Evolutionary conservation across 1,140 invertebrate genomes (phyloP).

Genomic region (Anoplolepis gracilipes): DNA sequence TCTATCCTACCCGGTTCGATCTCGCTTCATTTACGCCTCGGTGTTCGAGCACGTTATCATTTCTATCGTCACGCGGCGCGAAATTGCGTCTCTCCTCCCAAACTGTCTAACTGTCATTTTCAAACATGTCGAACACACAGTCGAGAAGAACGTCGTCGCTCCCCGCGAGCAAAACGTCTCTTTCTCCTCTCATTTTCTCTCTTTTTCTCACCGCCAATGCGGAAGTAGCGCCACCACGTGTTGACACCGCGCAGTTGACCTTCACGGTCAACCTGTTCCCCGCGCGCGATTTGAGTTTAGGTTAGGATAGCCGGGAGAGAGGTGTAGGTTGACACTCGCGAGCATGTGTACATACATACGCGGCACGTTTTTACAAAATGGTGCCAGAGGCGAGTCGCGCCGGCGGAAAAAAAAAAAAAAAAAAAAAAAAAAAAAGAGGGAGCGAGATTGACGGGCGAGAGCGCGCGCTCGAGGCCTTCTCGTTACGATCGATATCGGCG

Average conservation of each 20-base stretch:
- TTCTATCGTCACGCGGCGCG: not conserved
- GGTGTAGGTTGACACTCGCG: constrained; percentile 40
- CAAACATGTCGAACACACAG: constrained; percentile 18
- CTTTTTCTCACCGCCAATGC: constrained; percentile 30
- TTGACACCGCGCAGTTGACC: constrained; percentile 62
- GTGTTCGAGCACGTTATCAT: too few relatives aligned
- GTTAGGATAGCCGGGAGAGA: constrained; percentile 1
- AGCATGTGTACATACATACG: constrained; percentile 52
- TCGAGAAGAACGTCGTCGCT: not conserved
- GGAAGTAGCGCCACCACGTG: constrained; percentile 70
- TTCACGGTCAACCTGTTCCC: constrained; percentile 61
- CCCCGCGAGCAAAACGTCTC: constrained; percentile 6
- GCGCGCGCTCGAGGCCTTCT: not conserved
- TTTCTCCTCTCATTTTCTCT: not conserved
- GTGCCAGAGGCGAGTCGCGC: constrained; percentile 11
- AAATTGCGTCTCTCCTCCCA: not conserved
- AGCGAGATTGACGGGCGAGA: not conserved
- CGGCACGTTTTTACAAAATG: constrained; percentile 54
- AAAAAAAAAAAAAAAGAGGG: not conserved
- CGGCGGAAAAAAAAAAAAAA: not conserved
- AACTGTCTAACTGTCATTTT: constrained; percentile 47
- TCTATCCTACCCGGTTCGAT: not conserved
- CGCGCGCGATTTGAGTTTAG: not conserved
- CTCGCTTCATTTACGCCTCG: not conserved
- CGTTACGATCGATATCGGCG: not conserved